Percentiles rank a stretch among this genome's conserved stretches.
Conservation (phyloP, 2,797 vertebrate species). For the Hemitrygon akajei region DNA sequence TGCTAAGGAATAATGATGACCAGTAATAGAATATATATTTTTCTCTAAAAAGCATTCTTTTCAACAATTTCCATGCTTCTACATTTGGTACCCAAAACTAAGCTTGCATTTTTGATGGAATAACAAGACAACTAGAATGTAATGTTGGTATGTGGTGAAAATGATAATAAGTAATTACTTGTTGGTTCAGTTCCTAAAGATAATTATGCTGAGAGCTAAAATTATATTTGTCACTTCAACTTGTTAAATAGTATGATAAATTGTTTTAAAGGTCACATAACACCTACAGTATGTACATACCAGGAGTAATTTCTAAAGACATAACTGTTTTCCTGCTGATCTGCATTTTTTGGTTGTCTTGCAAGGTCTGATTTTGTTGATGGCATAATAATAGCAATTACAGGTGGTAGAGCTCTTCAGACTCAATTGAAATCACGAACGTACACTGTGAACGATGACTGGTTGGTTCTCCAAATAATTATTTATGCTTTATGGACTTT, state of each 20-base stretch:
- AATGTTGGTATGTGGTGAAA: neutral
- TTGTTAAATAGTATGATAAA: conserved; percentile 28
- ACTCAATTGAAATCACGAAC: neutral
- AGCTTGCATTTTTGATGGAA: neutral
- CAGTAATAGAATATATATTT: neutral
- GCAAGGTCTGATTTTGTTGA: conserved; percentile 36
- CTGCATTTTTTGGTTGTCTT: conserved; percentile 32
- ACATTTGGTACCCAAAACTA: neutral
- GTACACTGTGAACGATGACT: neutral
- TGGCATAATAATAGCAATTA: conserved; percentile 35
- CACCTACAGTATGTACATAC: conserved; percentile 31
- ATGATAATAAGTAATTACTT: conserved; percentile 27
- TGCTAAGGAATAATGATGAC: neutral
- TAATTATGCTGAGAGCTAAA: conserved; percentile 29
- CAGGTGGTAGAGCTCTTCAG: neutral
- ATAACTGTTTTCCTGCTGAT: conserved; percentile 10
- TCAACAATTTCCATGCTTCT: neutral
- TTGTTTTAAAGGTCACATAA: conserved; percentile 35
- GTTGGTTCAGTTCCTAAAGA: conserved; percentile 13
- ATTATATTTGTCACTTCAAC: conserved; percentile 29
- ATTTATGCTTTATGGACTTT: neutral
- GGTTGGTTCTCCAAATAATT: conserved; percentile 24
- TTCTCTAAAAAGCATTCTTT: neutral
- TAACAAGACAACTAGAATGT: neutral
- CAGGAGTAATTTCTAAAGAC: conserved; percentile 28